Evolutionary conservation across 2,888 invertebrate species (phyloP).

Genomic region (Microplitis manilae): DNA sequence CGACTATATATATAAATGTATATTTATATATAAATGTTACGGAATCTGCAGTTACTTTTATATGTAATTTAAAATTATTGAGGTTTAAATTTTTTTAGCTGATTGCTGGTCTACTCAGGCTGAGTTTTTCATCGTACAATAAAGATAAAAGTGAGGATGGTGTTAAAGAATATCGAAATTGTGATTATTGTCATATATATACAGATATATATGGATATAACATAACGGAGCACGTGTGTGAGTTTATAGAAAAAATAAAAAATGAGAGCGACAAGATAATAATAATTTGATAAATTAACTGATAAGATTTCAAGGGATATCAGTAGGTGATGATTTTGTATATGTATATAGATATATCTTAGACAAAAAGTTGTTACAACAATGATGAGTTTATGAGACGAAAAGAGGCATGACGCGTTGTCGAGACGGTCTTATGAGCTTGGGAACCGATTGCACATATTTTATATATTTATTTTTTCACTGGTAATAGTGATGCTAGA

Average conservation of each 20-base stretch:
- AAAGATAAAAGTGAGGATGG: conserved; percentile 24
- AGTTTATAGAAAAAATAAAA: conserved; percentile 3
- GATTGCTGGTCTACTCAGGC: background rate
- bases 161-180: conserved; percentile 4
- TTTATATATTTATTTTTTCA: conserved; percentile 12
- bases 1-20: background rate
- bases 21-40: too few species aligned
- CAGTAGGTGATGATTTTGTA: background rate
- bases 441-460: background rate
- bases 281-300: conserved; percentile 25
- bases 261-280: conserved; percentile 21
- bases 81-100: too few species aligned
- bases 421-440: conserved; percentile 8
- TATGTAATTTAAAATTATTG: too few species aligned
- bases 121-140: conserved; percentile 17
- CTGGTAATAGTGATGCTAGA: conserved; percentile 18
- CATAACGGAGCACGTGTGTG: background rate
- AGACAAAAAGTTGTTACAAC: conserved; percentile 4
- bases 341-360: background rate
- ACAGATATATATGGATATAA: too few species aligned
- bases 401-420: conserved; percentile 3
- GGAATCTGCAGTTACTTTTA: too few species aligned
- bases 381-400: conserved; percentile 13
- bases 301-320: conserved; percentile 23
- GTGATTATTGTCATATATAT: background rate